Evolutionary conservation across 1,140 invertebrate genomes (phyloP).

Genomic region (Agraylea sexmaculata): DNA sequence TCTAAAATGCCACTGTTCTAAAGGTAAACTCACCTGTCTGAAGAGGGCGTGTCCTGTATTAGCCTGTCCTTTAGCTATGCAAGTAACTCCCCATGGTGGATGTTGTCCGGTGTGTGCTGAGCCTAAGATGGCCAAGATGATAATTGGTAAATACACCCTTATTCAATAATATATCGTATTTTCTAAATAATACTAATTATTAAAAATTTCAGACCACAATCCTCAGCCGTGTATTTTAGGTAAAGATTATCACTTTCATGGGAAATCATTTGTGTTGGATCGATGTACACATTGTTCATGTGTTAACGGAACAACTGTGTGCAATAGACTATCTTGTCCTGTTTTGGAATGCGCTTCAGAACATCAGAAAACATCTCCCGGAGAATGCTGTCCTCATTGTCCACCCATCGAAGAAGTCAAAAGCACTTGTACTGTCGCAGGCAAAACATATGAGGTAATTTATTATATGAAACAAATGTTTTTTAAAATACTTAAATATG

Average conservation of each 20-base stretch:
- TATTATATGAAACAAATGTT: neutral
- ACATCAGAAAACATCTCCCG: conserved; percentile 48
- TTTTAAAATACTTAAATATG: conserved; percentile 1
- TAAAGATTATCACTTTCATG: conserved; percentile 47
- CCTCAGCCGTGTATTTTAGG: conserved; percentile 58
- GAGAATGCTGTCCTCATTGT: conserved; percentile 69
- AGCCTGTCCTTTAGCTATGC: conserved; percentile 56
- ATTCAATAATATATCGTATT: conserved; percentile 7
- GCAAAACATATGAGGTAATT: conserved; percentile 53
- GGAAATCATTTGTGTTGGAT: conserved; percentile 52
- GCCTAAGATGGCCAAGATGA: conserved; percentile 39
- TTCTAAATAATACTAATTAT: no score
- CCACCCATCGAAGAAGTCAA: conserved; percentile 47
- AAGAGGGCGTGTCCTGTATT: conserved; percentile 78
- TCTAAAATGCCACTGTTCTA: conserved; percentile 68
- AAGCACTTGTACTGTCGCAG: conserved; percentile 50
- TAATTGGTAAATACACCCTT: conserved; percentile 33
- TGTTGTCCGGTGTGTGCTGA: conserved; percentile 77
- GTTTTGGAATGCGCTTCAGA: conserved; percentile 66
- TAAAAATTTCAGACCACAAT: conserved; percentile 33
- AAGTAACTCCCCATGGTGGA: conserved; percentile 53
- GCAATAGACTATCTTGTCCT: conserved; percentile 66
- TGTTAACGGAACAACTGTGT: conserved; percentile 61
- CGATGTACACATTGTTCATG: conserved; percentile 76
- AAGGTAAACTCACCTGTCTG: conserved; percentile 61